Evolutionary conservation across 2,113 vertebrate genomes (phyloP), one percentile per base, ranked within the genome.

Genomic region (Genyomyrus donnyi): DNA sequence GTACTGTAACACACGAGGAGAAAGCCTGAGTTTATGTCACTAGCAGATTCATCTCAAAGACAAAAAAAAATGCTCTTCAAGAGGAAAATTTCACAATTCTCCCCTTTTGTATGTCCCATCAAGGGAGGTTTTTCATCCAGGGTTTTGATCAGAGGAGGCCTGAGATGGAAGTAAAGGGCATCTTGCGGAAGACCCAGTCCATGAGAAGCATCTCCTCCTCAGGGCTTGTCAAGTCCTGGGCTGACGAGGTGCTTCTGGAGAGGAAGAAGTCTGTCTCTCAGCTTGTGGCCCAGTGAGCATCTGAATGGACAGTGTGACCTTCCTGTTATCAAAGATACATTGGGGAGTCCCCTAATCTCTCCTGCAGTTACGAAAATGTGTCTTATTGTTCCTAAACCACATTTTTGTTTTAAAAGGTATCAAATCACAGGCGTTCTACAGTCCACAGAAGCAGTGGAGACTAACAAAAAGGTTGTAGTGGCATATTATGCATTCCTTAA

Each of bases 191-290:
- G 80, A 90, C 91, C 42, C 95, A 95, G 91, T 95, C 96, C 9
- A 92, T 95, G 91, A 93, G 70, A 84, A 93, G 91, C 5, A 70
- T 70, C n/a, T 45, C 95, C 88, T 58, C 91, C 19, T 66, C 87
- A 0, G 90, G 89, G 39, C 84, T 90, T 88, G 89, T 88, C 88
- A 90, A 91, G 89, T 83, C 3, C 88, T 90, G 89, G 95, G 93
- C 87, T 2, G 90, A 95, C 1, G 70, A 42, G 2, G 92, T 91
- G n/a, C 90, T 83, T 90, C 91, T 66, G 84, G 93, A 94, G 87
- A 95, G 85, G 87, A 92, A 31, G 9, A 94, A 91, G 19, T 95
- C 96, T n/a, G 97, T 97, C 92, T 97, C 96, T 0, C 94, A 96
- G 35, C 95, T 97, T 46, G 95, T 97, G 48, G 90, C 94, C 90